Evolutionary conservation across 2,113 vertebrate species (phyloP).

Genomic region (Montifringilla adamsi): DNA sequence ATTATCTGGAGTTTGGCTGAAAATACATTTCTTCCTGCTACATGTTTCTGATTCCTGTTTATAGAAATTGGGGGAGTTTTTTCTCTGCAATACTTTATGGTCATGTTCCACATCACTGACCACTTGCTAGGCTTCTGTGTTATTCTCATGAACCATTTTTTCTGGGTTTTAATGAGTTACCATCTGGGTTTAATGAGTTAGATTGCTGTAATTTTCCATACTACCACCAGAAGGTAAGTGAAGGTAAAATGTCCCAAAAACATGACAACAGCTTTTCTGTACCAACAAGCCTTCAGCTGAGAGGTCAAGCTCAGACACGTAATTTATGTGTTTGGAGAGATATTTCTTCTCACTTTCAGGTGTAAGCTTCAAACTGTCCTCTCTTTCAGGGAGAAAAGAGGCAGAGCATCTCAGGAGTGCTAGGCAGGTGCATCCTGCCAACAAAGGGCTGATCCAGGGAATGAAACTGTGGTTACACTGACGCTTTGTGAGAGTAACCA

Average conservation of each 20-base stretch:
- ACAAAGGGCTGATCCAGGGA: background rate
- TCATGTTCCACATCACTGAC: background rate
- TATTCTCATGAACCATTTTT: background rate
- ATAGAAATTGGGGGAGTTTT: background rate
- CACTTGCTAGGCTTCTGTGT: background rate
- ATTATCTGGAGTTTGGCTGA: background rate
- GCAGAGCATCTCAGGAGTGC: background rate
- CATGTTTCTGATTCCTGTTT: background rate
- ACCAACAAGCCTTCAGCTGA: background rate
- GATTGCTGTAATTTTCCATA: background rate
- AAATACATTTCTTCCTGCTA: background rate
- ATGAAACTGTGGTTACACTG: background rate
- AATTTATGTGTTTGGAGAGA: background rate
- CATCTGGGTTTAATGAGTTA: background rate
- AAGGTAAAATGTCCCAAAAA: background rate
- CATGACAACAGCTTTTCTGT: background rate
- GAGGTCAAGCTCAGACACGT: background rate
- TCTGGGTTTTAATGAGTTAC: background rate
- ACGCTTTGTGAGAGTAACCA: background rate
- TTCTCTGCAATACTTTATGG: background rate
- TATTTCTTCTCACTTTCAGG: background rate
- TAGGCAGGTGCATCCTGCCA: background rate
- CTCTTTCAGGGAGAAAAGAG: background rate
- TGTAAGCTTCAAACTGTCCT: background rate
- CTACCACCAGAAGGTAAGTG: background rate